Conservation (phyloP, 2,113 vertebrate genomes). For the Asarcornis scutulata region DNA sequence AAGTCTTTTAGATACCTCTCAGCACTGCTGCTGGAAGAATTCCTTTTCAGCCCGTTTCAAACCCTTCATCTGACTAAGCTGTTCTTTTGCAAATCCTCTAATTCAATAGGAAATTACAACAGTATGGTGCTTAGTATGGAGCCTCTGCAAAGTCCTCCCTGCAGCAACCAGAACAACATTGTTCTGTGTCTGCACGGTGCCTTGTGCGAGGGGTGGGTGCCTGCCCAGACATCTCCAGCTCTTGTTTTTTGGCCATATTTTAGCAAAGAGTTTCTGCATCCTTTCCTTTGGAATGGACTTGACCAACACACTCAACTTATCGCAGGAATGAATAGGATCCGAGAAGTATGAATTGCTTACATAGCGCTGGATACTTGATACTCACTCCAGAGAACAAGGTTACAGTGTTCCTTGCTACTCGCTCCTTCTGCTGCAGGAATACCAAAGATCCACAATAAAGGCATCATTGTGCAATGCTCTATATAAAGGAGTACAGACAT, state of each 20-base stretch:
- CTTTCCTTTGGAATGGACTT: not conserved
- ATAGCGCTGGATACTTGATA: slow-evolving; percentile 14
- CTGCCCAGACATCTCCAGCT: not conserved
- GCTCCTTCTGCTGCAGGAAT: not conserved
- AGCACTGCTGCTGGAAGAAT: not conserved
- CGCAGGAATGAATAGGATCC: not conserved
- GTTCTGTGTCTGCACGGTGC: fast-evolving
- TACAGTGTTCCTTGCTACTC: not conserved
- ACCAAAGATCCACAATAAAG: not conserved
- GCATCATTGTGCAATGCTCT: not conserved
- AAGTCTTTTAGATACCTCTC: not conserved
- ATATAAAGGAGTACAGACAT: not conserved
- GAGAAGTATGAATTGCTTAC: slow-evolving; percentile 41
- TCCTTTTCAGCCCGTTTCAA: not conserved
- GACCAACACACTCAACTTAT: not conserved
- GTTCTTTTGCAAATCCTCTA: not conserved
- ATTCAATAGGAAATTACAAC: not conserved
- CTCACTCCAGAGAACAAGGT: slow-evolving; percentile 45
- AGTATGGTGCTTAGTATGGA: not conserved
- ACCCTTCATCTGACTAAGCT: not conserved
- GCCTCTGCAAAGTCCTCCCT: not conserved
- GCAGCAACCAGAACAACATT: not conserved
- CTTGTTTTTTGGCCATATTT: not conserved
- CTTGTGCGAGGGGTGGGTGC: fast-evolving
- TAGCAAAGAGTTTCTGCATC: not conserved